Evolutionary conservation across 2,113 vertebrate species (phyloP).

Genomic region (Accipiter virgatus): DNA sequence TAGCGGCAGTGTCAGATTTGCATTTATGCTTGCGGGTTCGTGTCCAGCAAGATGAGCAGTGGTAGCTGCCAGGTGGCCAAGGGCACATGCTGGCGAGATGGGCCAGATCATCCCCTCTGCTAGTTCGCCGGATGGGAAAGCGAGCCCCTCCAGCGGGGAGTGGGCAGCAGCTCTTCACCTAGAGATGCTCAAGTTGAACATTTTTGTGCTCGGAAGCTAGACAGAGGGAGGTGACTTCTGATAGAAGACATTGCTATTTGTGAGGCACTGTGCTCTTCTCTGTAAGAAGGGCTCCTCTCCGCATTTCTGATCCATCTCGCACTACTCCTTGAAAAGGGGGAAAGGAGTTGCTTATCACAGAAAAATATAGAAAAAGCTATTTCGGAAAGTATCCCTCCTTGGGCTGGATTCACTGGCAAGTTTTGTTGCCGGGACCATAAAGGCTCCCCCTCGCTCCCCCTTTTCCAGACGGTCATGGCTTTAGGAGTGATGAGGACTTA

Average conservation of each 20-base stretch:
- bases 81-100: not conserved
- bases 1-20: too few relatives aligned
- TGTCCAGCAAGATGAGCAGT: fast-evolving
- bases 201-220: fast-evolving
- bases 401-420: not conserved
- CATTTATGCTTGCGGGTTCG: fast-evolving
- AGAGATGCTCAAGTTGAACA: fast-evolving
- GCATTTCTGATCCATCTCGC: not conserved
- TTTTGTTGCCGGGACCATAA: not conserved
- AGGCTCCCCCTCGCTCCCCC: not conserved
- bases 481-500: not conserved
- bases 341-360: not conserved
- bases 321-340: not conserved
- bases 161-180: not conserved
- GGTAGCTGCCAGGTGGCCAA: not conserved
- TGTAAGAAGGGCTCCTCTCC: not conserved
- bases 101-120: not conserved
- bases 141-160: not conserved
- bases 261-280: not conserved
- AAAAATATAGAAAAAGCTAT: not conserved
- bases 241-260: not conserved
- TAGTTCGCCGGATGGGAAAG: fast-evolving
- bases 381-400: not conserved
- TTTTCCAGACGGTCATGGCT: not conserved
- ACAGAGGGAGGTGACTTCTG: not conserved